A percentile compares a stretch with the other conserved stretches of the same genome.
Evolutionary conservation across 2,888 invertebrate genomes (phyloP).

Genomic region (Bedellia somnulentella): DNA sequence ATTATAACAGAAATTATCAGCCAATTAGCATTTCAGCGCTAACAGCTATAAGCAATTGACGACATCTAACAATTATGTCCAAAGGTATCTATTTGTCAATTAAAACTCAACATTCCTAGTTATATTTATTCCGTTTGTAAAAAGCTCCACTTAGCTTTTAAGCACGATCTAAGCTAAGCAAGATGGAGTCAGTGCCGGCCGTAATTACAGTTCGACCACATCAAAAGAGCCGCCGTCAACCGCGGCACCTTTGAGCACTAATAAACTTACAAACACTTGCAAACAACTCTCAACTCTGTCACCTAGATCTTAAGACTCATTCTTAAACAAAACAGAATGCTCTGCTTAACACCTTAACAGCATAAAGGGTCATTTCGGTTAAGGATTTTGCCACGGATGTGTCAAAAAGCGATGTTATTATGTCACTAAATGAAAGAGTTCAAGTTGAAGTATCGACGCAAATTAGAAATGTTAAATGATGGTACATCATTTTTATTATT

Average conservation of each 20-base stretch:
- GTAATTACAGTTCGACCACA: neutral
- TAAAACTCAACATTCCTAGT: too few species aligned
- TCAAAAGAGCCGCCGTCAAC: constrained; percentile 44
- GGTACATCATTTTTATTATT: too few species aligned
- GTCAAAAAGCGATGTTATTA: constrained; percentile 61
- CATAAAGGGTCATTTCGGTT: constrained; percentile 54
- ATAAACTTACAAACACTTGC: constrained; percentile 25
- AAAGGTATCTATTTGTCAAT: too few species aligned
- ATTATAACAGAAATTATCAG: too few species aligned
- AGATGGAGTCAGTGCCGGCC: neutral
- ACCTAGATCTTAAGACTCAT: constrained; percentile 11
- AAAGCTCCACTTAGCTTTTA: too few species aligned
- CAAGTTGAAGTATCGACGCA: too few species aligned
- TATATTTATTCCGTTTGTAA: too few species aligned
- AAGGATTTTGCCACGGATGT: constrained; percentile 61
- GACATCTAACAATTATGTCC: too few species aligned
- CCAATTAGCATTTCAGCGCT: too few species aligned
- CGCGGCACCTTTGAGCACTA: constrained; percentile 51
- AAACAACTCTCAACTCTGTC: neutral
- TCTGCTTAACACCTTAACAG: constrained; percentile 55
- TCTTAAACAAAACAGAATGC: constrained; percentile 10
- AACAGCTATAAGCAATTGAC: too few species aligned
- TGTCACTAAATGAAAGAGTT: constrained; percentile 48
- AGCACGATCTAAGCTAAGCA: neutral
- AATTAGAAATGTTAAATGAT: too few species aligned